A percentile compares a stretch with the other conserved stretches of the same genome.
phyloP scores from a whole-genome alignment of 2,797 vertebrate genomes.

The Phrynocephalus vlangalii region DNA sequence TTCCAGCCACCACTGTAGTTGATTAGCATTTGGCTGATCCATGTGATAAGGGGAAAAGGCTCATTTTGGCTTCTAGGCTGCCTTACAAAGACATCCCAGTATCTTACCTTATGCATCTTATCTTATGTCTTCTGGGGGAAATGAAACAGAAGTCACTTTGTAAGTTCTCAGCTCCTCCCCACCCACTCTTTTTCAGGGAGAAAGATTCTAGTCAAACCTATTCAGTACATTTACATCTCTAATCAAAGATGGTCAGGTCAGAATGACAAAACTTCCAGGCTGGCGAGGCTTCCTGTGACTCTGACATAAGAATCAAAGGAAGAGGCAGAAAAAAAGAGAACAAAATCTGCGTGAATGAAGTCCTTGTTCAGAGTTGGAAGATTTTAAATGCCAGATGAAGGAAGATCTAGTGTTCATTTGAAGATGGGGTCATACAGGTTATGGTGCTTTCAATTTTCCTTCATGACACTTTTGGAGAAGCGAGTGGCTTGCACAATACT shows the following conservation, averaged over 20 bases:
- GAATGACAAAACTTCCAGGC: background rate
- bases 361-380: background rate
- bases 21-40: background rate
- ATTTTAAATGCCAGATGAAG: conserved; percentile 19
- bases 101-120: background rate
- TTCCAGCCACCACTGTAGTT: no score
- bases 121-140: background rate
- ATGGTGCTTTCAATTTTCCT: conserved; percentile 14
- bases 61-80: no score
- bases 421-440: conserved; percentile 1
- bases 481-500: background rate
- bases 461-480: conserved; percentile 24
- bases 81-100: background rate
- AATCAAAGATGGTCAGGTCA: background rate
- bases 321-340: conserved; percentile 19
- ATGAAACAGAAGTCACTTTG: background rate
- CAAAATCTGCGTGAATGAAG: background rate
- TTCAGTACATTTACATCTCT: background rate
- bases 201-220: background rate
- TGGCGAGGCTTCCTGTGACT: background rate
- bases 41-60: no score
- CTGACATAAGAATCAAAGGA: background rate
- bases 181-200: background rate
- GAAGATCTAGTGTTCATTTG: conserved; percentile 12
- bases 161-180: background rate